Evolutionary conservation across 2,888 invertebrate genomes (phyloP), one percentile per base, ranked within the genome.

Genomic region (Dione vanillae): DNA sequence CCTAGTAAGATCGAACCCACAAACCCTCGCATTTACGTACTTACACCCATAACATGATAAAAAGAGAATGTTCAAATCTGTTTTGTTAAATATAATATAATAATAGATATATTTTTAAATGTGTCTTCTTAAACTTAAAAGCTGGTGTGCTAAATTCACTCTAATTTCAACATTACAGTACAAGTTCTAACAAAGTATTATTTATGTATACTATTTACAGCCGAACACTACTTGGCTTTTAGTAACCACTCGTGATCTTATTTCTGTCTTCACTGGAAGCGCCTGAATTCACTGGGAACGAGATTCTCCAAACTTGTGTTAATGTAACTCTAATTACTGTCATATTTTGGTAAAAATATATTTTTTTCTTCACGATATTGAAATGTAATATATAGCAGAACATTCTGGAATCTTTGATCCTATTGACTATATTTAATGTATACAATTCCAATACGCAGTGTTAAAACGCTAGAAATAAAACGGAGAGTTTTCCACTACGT

Each of bases 121-220:
- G 16, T 37, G 37, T 56, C 40, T 40, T 37, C 5, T 16, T 16
- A 35, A 16, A 56, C 10, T 20, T 11, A 27, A 52, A 27, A 20
- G 20, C 35, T 37, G n/a, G n/a, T 16, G 10, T 56, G 54, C 11
- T 37, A 56, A 56, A 37, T 56, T 56, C n/a, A 37, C 54, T 56
- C n/a, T n/a, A n/a, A n/a, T n/a, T 56, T 56, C 5, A 56, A 56
- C 37, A 35, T 35, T 54, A 27, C 52, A 37, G 54, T 37, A 16
- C 11, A 37, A 37, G 56, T 37, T 56, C 37, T 40, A 40, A 10
- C 37, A 37, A 56, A 56, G 56, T 40, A 56, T 37, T 56, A 56
- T 56, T 56, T 56, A 56, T 56, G 56, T 56, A 16, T 56, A 56
- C 37, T 40, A 56, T 56, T 56, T 56, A 37, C 56, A 40, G 16